These are phyloP conservation scores for Delphinapterus leucas DNA, from an alignment of 2,113 vertebrate species.

Conservation along the genomic window DNA sequence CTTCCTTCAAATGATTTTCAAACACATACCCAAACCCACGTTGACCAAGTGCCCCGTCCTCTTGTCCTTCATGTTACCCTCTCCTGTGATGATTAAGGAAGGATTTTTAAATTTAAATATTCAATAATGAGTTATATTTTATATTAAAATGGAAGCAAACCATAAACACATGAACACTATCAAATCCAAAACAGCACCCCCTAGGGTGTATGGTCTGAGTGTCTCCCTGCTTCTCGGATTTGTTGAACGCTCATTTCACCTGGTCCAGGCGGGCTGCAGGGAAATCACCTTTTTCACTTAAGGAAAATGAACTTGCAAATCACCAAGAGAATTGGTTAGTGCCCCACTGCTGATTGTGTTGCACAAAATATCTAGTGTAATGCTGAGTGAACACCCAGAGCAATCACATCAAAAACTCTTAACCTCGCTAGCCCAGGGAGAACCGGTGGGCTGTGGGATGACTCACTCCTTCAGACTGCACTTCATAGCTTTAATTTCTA, in stretches of 20 bases:
- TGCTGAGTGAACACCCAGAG: fast-evolving
- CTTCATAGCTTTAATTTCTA: not conserved
- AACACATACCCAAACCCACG: not conserved
- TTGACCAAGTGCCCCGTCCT: not conserved
- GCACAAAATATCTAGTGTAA: not conserved
- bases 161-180: fast-evolving
- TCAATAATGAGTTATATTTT: not conserved
- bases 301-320: not conserved
- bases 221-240: not conserved
- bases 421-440: fast-evolving
- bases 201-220: fast-evolving
- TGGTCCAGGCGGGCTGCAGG: not conserved
- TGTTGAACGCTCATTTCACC: not conserved
- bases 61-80: not conserved
- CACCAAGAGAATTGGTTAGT: not conserved
- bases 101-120: not conserved
- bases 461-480: not conserved
- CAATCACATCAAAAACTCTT: fast-evolving
- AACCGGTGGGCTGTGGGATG: fast-evolving
- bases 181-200: fast-evolving
- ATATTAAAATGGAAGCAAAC: not conserved
- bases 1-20: slow-evolving; percentile 35
- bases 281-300: not conserved
- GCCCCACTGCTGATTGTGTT: not conserved
- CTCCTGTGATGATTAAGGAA: too few relatives aligned